Base-by-base conservation (phyloP, 2,888 invertebrate species). In the Synergus itoensis region DNA sequence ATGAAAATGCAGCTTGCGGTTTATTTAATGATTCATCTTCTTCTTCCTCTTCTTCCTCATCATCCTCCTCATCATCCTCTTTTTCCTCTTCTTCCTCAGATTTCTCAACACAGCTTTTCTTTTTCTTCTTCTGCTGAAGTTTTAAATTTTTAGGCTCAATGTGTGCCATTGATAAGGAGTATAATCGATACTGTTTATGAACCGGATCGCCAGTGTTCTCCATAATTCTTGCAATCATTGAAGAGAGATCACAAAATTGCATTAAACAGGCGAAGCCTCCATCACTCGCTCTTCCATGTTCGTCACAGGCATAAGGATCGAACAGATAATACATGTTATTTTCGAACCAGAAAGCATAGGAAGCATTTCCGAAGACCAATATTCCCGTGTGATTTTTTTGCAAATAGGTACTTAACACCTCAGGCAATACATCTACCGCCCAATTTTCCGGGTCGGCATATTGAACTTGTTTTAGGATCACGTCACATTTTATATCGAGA, bases 291-390 rank as follows among this genome's bases (percentile, higher is more conserved):
- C 77, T 78, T 0, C 91, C 92, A 4, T 80, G 80, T 1, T 88
- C 84, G 64, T 92, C 89, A 57, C 91, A 92, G 7, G 85, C 62
- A 63, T 92, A 92, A 7, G 91, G 86, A 82, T 92, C 91, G 75
- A 92, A 92, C 0, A 91, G 77, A 28, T 90, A 91, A 41, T 84
- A 91, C 43, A 78, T 80, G 1, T 79, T 80, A 7, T 89, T 81
- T 0, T 84, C 40, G 0, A 48, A 80, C 92, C 92, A 92, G 76
- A 91, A 89, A 0, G 90, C 91, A 75, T 87, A 91, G 0, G 91
- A 84, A 5, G 84, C 84, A 64, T 89, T 90, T 0, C 41, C 21
- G 16, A 91, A 89, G 1, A 88, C 87, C 28, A 92, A 45, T 69
- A 92, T 89, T 3, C 91, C 92, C 1, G 89, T 90, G 53, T 87